Percentiles rank a stretch among this genome's conserved stretches.
phyloP scores from a whole-genome alignment of 2,797 vertebrate genomes.

The Parauchenoglanis ngamensis region DNA sequence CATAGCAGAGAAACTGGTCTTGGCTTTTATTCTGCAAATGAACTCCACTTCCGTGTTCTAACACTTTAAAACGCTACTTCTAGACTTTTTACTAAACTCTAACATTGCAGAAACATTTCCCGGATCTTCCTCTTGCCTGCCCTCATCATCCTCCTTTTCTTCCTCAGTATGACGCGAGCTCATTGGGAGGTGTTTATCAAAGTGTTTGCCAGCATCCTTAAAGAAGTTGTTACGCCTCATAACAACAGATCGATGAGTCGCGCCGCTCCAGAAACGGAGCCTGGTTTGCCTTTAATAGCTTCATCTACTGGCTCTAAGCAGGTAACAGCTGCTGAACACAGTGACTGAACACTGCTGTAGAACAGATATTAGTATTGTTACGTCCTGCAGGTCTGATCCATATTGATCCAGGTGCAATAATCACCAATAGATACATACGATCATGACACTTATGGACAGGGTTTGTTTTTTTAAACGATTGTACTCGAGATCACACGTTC shows the following conservation, averaged over 20 bases:
- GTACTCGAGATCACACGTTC: neutral
- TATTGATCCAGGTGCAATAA: neutral
- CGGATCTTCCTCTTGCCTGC: neutral
- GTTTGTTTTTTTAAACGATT: neutral
- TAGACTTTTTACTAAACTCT: neutral
- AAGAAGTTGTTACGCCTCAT: neutral
- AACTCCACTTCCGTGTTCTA: neutral
- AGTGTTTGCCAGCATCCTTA: neutral
- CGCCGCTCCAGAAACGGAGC: neutral
- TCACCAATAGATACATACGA: neutral
- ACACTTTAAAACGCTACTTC: neutral
- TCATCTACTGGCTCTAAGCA: neutral
- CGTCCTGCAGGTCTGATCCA: neutral
- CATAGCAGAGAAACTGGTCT: neutral
- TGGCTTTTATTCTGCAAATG: neutral
- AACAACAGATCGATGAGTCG: conserved; percentile 47
- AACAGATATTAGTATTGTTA: neutral
- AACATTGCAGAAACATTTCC: neutral
- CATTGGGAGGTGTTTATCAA: neutral
- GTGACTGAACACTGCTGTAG: conserved; percentile 6
- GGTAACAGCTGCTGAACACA: neutral
- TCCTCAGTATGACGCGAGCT: neutral
- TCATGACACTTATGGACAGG: neutral
- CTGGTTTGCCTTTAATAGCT: conserved; percentile 14
- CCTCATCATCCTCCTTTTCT: neutral